Base-by-base conservation (phyloP, 2,113 vertebrate genomes). In the Ailurus styani region DNA sequence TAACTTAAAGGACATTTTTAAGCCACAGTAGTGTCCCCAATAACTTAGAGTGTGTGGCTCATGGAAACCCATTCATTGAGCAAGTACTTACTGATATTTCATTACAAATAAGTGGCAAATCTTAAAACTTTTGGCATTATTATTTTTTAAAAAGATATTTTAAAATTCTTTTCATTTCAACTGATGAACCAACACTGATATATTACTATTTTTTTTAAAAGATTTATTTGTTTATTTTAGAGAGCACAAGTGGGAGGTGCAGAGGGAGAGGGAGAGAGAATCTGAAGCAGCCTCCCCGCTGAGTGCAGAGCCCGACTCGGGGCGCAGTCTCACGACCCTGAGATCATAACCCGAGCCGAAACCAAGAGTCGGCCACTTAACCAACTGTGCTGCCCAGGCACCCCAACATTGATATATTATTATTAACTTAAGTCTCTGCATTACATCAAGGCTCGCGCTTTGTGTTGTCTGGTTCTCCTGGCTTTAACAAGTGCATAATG, bases 1-100 rank as follows among this genome's bases (percentile, higher is more conserved):
- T 90, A 91, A 83, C 23, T 90, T 90, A 87, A 88, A 87, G 29
- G 50, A 85, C 29, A 68, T 93, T 95, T 96, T 83, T 42, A 96
- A 95, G 37, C 55, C 31, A 54, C 42, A 52, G 42, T 78, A 40
- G 9, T 62, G 7, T 85, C 42, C 91, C 83, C 42, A 91, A 0
- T 96, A 95, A 88, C 50, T 86, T 64, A 72, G 87, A 68, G 87
- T 83, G 20, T 73, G 12, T 83, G 70, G 68, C 64, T 79, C 47
- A 37, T 87, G 47, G 62, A 96, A 97, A 91, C 45, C 42, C 25
- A 50, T 83, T 91, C 47, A 52, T 68, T 97, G 34, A 92, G 85
- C 60, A 91, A 89, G 73, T 91, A 75, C 29, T 72, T 83, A 27
- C 14, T 88, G 81, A 62, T 89, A 54, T 83, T 95, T 96, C 40